phyloP scores from a whole-genome alignment of 1,140 invertebrate species.

The Zaprionus ghesquierei region DNA sequence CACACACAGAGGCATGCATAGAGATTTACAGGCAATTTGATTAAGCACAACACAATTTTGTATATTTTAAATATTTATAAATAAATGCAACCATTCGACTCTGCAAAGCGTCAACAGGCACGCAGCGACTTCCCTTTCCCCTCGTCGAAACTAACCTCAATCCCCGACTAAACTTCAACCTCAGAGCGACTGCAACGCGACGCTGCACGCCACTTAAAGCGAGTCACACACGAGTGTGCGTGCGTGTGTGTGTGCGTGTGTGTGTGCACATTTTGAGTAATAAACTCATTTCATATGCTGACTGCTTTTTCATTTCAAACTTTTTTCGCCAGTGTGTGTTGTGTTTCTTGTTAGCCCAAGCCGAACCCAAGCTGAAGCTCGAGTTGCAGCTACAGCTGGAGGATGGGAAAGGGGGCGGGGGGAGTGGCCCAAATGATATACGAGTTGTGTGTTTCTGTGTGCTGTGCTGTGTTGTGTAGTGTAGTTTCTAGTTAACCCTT shows the following conservation, averaged over 20 bases:
- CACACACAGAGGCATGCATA: constrained; percentile 14
- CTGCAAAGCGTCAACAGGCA: constrained; percentile 42
- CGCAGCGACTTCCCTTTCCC: not conserved
- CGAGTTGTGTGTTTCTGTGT: constrained; percentile 40
- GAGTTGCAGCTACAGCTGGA: not conserved
- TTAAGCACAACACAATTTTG: constrained; percentile 60
- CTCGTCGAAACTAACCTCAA: not conserved
- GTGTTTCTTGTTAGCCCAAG: constrained; percentile 68
- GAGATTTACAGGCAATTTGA: constrained; percentile 57
- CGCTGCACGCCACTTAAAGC: constrained; percentile 73
- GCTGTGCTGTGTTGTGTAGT: constrained; percentile 5
- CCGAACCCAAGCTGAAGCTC: constrained; percentile 2
- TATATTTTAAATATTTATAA: constrained; percentile 73
- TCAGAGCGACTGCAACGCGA: constrained; percentile 19
- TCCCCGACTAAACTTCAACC: constrained; percentile 1
- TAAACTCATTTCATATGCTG: constrained; percentile 81
- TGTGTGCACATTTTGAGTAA: constrained; percentile 69
- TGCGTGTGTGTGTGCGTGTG: constrained; percentile 2
- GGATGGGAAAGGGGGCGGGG: not conserved
- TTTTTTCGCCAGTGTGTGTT: constrained; percentile 62
- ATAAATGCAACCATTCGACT: constrained; percentile 70
- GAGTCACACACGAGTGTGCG: constrained; percentile 23
- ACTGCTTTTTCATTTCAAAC: constrained; percentile 80
- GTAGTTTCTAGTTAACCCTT: constrained; percentile 40
- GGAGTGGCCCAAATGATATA: constrained; percentile 68